These are phyloP conservation scores for Charadrius vociferus DNA, from an alignment of 2,113 vertebrate genomes.

Conservation along the genomic window DNA sequence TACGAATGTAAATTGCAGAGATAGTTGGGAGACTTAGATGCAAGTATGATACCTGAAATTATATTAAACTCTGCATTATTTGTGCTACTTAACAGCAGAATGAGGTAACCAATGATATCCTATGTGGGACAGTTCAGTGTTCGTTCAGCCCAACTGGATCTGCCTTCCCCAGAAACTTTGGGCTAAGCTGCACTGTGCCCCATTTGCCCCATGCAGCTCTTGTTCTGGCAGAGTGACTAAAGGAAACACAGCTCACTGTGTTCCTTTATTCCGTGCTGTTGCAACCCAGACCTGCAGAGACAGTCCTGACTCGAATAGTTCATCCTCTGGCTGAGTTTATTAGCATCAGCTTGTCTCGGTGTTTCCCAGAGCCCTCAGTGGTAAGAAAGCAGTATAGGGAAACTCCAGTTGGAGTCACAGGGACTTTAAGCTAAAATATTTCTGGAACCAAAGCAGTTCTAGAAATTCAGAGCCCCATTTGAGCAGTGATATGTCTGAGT, in stretches of 20 bases:
- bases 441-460: neutral
- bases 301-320: neutral
- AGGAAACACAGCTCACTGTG: neutral
- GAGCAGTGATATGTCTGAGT: neutral
- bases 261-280: neutral
- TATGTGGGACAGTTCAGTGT: neutral
- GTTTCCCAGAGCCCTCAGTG: neutral
- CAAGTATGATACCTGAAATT: neutral
- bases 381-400: neutral
- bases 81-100: neutral
- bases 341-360: neutral
- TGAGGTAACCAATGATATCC: neutral
- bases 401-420: neutral
- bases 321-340: neutral
- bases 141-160: neutral
- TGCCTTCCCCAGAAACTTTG: neutral
- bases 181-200: neutral
- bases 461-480: neutral
- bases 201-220: neutral
- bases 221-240: neutral
- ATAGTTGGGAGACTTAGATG: neutral
- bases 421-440: neutral
- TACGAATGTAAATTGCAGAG: neutral
- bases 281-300: neutral
- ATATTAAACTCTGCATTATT: neutral